A percentile compares a stretch with the other conserved stretches of the same genome.
phyloP scores from a whole-genome alignment of 1,140 invertebrate species.

The Notospermus geniculatus region DNA sequence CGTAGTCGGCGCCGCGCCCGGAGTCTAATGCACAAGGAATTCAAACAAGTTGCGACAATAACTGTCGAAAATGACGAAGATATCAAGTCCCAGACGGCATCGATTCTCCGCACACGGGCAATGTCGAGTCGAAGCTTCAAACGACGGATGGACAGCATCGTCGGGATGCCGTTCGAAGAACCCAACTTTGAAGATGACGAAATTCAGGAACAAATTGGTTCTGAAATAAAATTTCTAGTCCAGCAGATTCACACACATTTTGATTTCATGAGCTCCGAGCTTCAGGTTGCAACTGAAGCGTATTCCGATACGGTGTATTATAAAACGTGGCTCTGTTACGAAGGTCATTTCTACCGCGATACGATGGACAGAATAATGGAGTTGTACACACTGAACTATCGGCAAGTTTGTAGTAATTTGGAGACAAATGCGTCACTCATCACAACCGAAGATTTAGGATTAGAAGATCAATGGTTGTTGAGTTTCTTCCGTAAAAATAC shows the following conservation, averaged over 20 bases:
- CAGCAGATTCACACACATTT: slow-evolving; percentile 3
- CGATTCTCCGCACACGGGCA: no score
- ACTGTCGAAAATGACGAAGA: no score
- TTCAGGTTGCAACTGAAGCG: neutral
- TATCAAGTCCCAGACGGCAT: no score
- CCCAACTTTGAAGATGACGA: no score
- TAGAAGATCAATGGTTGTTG: neutral
- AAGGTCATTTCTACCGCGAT: slow-evolving; percentile 1
- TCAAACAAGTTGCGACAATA: no score
- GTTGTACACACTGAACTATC: neutral
- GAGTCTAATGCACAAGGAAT: no score
- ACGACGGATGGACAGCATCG: no score
- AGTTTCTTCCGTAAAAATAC: no score
- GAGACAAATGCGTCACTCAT: neutral
- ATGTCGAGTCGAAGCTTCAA: no score
- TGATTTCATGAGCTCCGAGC: slow-evolving; percentile 6
- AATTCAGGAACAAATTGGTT: no score
- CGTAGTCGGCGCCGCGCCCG: no score
- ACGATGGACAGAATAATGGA: neutral
- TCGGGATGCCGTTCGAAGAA: no score
- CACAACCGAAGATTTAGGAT: neutral
- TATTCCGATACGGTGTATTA: neutral
- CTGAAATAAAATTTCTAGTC: neutral
- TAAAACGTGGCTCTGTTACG: slow-evolving; percentile 5
- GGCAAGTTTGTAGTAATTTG: neutral